phyloP scores from a whole-genome alignment of 2,888 invertebrate genomes.

The Rhagophthalmus giganteus region DNA sequence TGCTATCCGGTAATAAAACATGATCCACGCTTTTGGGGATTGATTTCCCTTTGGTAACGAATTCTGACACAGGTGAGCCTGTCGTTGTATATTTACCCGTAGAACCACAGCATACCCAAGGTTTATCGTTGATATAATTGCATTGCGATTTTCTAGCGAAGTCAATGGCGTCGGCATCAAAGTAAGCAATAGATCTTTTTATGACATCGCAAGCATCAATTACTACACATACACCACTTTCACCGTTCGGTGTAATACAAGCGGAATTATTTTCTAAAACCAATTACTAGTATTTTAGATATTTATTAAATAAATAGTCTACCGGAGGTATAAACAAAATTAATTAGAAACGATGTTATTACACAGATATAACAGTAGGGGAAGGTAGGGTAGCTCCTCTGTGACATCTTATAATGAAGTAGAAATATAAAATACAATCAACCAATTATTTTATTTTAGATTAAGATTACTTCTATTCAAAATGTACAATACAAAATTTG shows the following conservation, averaged over 20 bases:
- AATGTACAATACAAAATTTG: too few species aligned
- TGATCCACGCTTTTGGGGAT: neutral
- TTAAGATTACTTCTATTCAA: too few species aligned
- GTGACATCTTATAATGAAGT: too few species aligned
- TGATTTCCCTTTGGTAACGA: neutral
- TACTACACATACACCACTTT: conserved; percentile 51
- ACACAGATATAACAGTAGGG: too few species aligned
- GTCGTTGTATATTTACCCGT: neutral
- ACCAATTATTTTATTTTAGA: too few species aligned
- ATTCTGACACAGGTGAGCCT: neutral
- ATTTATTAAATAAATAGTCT: too few species aligned
- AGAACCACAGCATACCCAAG: conserved; percentile 1
- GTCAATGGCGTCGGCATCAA: conserved; percentile 7
- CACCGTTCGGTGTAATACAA: conserved; percentile 54
- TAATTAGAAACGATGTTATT: too few species aligned
- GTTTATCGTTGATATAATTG: conserved; percentile 43
- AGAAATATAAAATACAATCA: too few species aligned
- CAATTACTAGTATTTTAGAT: too few species aligned
- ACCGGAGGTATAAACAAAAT: too few species aligned
- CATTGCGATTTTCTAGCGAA: conserved; percentile 57
- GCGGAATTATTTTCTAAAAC: conserved; percentile 8
- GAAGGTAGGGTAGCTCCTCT: too few species aligned
- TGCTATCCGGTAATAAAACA: conserved; percentile 1
- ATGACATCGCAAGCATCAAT: conserved; percentile 54
- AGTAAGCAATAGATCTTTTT: conserved; percentile 45